Evolutionary conservation across 1,140 invertebrate species (phyloP), one percentile per base, ranked within the genome.

Genomic region (Drosophila mojavensis): DNA sequence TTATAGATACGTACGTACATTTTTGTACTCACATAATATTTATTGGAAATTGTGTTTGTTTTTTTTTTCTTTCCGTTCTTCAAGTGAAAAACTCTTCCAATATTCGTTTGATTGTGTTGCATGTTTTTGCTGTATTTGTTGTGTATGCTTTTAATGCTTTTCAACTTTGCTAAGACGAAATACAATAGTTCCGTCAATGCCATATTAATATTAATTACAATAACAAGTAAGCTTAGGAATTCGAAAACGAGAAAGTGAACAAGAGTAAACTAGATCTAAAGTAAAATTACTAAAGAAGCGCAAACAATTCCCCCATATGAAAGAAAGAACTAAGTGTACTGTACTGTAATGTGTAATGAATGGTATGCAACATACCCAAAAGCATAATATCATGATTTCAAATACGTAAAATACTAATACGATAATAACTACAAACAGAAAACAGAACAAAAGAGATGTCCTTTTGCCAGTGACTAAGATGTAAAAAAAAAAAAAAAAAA

Each of bases 381-480:
- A 89, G 79, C 89, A 91, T 91, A 91, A 91, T 39, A 39, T 91
- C 89, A 91, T 74, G 76, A 91, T 85, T 89, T 89, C 71, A 89
- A 91, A 84, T 79, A 91, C 71, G 88, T 89, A 84, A 91, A 83
- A 78, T 81, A 90, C 80, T 90, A 75, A 65, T 82, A 60, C 20
- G 48, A 71, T 55, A 76, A 62, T 58, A 66, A 55, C 60, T 20
- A 58, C 65, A 53, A 55, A 9, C 24, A 26, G 17, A 78, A 69
- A 9, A 60, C 39, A 75, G 66, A 68, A 66, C 39, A 75, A 68
- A 68, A 66, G 36, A 75, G 67, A 68, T 67, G 79, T 80, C 79
- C 69, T 90, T 81, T 86, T 90, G 80, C 86, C 80, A 91, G 80
- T 88, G 78, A 91, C 68, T 84, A 6, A 15, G 7, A 54, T 48